Conservation (phyloP, 2,797 vertebrate genomes). For the Danio albolineatus region DNA sequence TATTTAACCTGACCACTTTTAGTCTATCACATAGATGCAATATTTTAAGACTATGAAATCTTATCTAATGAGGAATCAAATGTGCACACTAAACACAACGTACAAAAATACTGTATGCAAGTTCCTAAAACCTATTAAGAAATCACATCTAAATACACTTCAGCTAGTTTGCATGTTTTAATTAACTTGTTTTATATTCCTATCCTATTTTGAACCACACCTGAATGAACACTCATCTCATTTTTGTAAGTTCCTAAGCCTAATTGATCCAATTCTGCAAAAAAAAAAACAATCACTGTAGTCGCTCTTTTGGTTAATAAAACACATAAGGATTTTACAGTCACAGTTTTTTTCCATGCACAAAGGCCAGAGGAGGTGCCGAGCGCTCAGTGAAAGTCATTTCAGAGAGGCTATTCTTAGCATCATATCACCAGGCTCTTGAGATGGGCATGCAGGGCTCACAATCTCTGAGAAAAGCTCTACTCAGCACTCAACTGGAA, state of each 20-base stretch:
- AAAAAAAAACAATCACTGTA: neutral
- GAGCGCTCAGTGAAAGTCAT: slow-evolving; percentile 13
- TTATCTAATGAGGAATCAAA: neutral
- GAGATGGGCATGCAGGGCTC: slow-evolving; percentile 37
- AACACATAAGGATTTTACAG: neutral
- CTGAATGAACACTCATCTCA: neutral
- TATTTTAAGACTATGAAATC: neutral
- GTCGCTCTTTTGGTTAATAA: neutral
- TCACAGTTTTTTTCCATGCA: neutral
- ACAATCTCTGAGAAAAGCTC: slow-evolving; percentile 33
- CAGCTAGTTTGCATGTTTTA: neutral
- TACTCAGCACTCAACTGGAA: slow-evolving; percentile 38
- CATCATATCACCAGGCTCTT: slow-evolving; percentile 50
- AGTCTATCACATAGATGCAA: neutral
- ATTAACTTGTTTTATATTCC: neutral
- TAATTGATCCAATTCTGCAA: neutral
- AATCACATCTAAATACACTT: neutral
- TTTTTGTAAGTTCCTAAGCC: neutral
- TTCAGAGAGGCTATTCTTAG: slow-evolving; percentile 46
- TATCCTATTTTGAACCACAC: neutral
- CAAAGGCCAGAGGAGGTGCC: slow-evolving; percentile 19
- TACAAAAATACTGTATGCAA: neutral
- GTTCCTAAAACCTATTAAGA: neutral
- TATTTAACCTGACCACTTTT: neutral
- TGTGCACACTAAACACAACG: neutral